phyloP scores from a whole-genome alignment of 1,140 invertebrate species.

The Vanessa atalanta region DNA sequence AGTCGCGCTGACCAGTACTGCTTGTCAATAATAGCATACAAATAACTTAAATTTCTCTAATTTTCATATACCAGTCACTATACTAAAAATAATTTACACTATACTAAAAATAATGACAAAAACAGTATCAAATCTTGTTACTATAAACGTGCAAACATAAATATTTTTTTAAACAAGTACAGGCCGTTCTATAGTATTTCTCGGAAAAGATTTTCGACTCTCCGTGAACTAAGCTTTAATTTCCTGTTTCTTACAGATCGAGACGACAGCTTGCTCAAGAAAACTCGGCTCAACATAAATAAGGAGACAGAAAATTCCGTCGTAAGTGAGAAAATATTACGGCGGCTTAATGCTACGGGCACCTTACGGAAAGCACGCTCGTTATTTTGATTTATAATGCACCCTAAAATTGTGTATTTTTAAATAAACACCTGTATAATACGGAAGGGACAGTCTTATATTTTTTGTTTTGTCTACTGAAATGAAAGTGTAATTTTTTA shows the following conservation, averaged over 20 bases:
- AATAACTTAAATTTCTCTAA: too few relatives aligned
- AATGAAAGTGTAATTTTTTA: too few relatives aligned
- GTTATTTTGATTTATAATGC: slow-evolving; percentile 76
- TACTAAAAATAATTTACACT: too few relatives aligned
- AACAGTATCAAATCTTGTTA: too few relatives aligned
- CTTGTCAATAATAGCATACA: too few relatives aligned
- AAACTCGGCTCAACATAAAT: slow-evolving; percentile 64
- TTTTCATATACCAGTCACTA: too few relatives aligned
- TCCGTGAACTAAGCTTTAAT: slow-evolving; percentile 48
- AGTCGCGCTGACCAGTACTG: too few relatives aligned
- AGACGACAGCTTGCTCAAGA: slow-evolving; percentile 59
- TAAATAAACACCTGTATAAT: slow-evolving; percentile 53
- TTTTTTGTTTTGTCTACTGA: background rate
- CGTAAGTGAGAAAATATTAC: slow-evolving; percentile 78
- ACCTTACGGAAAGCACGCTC: slow-evolving; percentile 68
- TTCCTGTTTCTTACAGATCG: slow-evolving; percentile 53
- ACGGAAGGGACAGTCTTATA: slow-evolving; percentile 12
- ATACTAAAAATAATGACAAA: too few relatives aligned
- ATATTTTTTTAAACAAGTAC: background rate
- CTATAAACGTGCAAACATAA: background rate
- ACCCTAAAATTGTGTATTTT: slow-evolving; percentile 63
- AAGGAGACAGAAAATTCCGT: slow-evolving; percentile 72
- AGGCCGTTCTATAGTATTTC: slow-evolving; percentile 19
- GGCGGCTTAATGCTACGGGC: slow-evolving; percentile 72
- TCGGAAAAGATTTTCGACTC: slow-evolving; percentile 26